These are phyloP conservation scores for Trichosurus vulpecula DNA, from an alignment of 2,797 vertebrate species.

Conservation along the genomic window DNA sequence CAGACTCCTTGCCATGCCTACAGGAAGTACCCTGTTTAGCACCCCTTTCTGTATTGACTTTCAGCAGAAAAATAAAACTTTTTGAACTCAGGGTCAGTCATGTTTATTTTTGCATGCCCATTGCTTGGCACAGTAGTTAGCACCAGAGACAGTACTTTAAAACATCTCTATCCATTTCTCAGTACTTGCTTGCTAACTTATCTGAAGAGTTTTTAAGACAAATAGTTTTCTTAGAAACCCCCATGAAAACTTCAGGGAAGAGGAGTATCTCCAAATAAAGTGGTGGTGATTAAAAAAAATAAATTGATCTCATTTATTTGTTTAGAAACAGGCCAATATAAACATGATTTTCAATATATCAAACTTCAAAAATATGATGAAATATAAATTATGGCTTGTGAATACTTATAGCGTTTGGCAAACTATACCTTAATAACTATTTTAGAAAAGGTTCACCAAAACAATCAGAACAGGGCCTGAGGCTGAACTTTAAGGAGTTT, in stretches of 20 bases:
- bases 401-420: conserved; percentile 23
- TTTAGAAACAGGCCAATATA: conserved; percentile 5
- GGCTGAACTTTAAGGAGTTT: conserved; percentile 24
- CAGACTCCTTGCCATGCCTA: background rate
- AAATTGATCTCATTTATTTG: background rate
- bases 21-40: background rate
- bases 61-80: background rate
- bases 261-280: background rate
- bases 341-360: conserved; percentile 36
- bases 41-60: background rate
- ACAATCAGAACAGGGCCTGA: background rate
- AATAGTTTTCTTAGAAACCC: background rate
- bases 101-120: background rate
- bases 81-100: background rate
- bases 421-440: background rate
- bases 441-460: conserved; percentile 20
- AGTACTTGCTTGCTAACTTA: background rate
- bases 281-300: background rate
- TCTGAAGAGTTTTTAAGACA: conserved; percentile 1
- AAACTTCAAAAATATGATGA: background rate
- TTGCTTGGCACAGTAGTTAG: background rate
- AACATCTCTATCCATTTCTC: background rate
- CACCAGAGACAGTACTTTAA: background rate
- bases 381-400: background rate
- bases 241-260: background rate